Base-by-base conservation (phyloP, 2,797 vertebrate species). In the Esox lucius region DNA sequence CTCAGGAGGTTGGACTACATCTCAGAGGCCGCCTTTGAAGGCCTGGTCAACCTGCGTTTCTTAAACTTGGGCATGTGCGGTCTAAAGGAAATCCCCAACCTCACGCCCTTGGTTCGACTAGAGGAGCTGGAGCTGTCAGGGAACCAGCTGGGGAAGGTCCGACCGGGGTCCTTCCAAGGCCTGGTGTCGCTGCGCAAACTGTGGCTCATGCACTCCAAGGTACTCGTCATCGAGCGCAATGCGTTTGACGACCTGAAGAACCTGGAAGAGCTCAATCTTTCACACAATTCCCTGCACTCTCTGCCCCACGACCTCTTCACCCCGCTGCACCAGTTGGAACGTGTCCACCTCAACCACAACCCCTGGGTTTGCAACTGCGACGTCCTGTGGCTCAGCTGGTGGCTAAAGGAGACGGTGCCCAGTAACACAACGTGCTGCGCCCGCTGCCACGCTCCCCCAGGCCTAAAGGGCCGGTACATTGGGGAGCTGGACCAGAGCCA, bases 321-420 rank as follows among this genome's bases (percentile, higher is more conserved):
- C 0, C 97, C 97, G 0, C 78, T 98, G 84, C 97, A 98, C 87
- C 96, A 96, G 71, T 85, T 99, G 76, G 97, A 98, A 86, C 88
- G 97, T 0, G 97, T 98, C 0, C 97, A 98, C 89, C 95, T 99
- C 62, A 97, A 99, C 89, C 97, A 98, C 83, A 98, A 99, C 89
- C 97, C 97, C 0, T 98, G 97, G 97, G 95, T 96, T 24, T 99
- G 97, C 92, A 98, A 98, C 86, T 99, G 97, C 56, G 97, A 98
- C 26, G 96, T 98, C 11, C 92, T 99, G 0, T 99, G 97, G 97
- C 91, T 99, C 2, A 98, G 97, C 77, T 99, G 97, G 97, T 99
- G 97, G 97, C 89, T 99, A 24, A 94, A 97, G 79, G 97, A 99
- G 91, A 98, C 97, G 0, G 97, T 98, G 78, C 97, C 97, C 5